A percentile compares a stretch with the other conserved stretches of the same genome.
Evolutionary conservation across 1,140 invertebrate species (phyloP).

Genomic region (Drosophila bocki): DNA sequence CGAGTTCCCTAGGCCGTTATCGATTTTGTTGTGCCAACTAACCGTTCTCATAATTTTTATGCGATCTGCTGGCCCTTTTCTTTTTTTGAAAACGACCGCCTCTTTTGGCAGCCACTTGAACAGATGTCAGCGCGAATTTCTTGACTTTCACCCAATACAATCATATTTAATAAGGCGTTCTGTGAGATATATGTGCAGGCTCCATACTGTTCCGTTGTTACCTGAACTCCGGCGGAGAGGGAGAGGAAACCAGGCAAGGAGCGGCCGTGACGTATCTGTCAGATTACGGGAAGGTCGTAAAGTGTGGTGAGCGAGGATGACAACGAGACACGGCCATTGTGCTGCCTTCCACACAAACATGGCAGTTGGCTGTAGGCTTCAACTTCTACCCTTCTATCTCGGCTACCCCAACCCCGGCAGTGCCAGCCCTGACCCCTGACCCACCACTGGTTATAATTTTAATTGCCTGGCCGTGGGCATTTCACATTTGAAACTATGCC

Average conservation of each 20-base stretch:
- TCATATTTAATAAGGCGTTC: constrained; percentile 79
- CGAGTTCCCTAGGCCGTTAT: constrained; percentile 33
- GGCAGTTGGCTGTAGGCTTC: constrained; percentile 60
- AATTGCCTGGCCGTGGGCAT: constrained; percentile 64
- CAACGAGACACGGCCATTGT: constrained; percentile 76
- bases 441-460: constrained; percentile 74
- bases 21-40: constrained; percentile 63
- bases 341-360: constrained; percentile 67
- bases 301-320: constrained; percentile 84
- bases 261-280: constrained; percentile 83
- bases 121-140: constrained; percentile 74
- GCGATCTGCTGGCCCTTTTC: constrained; percentile 14
- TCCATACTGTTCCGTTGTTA: constrained; percentile 14
- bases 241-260: constrained; percentile 16
- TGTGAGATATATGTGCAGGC: constrained; percentile 7
- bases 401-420: constrained; percentile 9
- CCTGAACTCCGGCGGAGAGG: constrained; percentile 4
- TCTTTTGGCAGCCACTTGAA: constrained; percentile 68
- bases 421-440: constrained; percentile 26
- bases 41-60: constrained; percentile 66
- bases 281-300: constrained; percentile 83
- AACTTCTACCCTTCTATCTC: background rate
- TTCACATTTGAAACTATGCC: constrained; percentile 42
- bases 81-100: constrained; percentile 9
- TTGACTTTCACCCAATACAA: constrained; percentile 71